Evolutionary conservation across 2,797 vertebrate species (phyloP).

Genomic region (Dromococcyx pavoninus): DNA sequence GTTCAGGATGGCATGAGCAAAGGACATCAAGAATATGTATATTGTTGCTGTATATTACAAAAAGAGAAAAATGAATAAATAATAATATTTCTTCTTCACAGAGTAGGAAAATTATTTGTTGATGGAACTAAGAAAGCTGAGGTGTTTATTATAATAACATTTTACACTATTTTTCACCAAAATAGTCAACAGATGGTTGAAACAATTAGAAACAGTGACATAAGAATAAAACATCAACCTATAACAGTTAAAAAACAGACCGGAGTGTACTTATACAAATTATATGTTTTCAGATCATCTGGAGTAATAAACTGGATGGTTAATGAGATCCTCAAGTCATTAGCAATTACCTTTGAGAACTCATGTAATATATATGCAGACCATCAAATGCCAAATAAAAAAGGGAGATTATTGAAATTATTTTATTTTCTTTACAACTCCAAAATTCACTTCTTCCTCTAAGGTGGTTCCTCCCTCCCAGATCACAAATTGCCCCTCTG

Average conservation of each 20-base stretch:
- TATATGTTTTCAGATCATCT: neutral
- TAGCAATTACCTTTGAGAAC: neutral
- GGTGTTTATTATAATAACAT: neutral
- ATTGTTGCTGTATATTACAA: neutral
- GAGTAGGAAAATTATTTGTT: neutral
- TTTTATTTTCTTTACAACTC: neutral
- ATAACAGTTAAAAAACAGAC: neutral
- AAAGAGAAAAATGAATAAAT: neutral
- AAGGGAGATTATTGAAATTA: fast-evolving
- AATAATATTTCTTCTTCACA: neutral
- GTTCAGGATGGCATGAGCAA: neutral
- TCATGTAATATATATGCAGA: neutral
- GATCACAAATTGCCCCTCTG: neutral
- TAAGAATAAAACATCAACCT: neutral
- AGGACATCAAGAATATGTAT: neutral
- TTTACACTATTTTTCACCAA: neutral
- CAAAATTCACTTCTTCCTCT: neutral
- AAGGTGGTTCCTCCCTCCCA: neutral
- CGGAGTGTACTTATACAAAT: neutral
- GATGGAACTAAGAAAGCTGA: neutral
- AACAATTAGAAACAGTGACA: neutral
- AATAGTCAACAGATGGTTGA: neutral
- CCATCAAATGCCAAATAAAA: neutral
- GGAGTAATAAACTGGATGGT: neutral
- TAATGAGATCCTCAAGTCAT: neutral